A percentile compares a stretch with the other conserved stretches of the same genome.
Evolutionary conservation across 2,888 invertebrate genomes (phyloP).

Genomic region (Aporophyla lueneburgensis): DNA sequence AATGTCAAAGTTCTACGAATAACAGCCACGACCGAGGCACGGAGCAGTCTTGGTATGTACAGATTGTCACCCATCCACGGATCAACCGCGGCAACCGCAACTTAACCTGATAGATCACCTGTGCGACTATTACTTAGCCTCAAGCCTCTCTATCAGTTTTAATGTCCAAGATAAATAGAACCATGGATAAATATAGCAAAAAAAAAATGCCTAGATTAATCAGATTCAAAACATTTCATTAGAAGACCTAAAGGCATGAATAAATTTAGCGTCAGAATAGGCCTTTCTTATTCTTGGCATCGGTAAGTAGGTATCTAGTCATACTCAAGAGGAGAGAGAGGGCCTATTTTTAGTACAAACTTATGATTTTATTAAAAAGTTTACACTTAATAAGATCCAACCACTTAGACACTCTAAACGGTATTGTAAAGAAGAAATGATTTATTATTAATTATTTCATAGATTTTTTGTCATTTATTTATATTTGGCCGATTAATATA

Average conservation of each 20-base stretch:
- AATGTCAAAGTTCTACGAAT: no score
- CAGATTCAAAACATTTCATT: neutral
- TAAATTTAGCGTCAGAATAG: neutral
- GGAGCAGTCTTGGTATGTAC: no score
- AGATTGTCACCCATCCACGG: no score
- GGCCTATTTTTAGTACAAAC: neutral
- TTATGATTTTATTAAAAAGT: neutral
- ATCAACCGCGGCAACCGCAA: no score
- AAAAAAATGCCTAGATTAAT: no score
- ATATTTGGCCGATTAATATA: neutral
- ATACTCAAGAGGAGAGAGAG: neutral
- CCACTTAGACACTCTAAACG: neutral
- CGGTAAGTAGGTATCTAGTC: neutral
- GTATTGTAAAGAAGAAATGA: neutral
- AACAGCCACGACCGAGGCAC: no score
- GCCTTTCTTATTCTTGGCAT: neutral
- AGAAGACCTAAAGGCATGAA: no score
- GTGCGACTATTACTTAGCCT: no score
- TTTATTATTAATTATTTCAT: neutral
- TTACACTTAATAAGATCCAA: neutral
- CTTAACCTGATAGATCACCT: no score
- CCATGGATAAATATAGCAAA: no score
- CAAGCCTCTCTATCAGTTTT: no score
- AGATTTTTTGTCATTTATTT: neutral
- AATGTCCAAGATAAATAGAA: no score